These are phyloP conservation scores for Trissolcus brochymenae DNA, from an alignment of 2,888 invertebrate genomes.

Conservation along the genomic window DNA sequence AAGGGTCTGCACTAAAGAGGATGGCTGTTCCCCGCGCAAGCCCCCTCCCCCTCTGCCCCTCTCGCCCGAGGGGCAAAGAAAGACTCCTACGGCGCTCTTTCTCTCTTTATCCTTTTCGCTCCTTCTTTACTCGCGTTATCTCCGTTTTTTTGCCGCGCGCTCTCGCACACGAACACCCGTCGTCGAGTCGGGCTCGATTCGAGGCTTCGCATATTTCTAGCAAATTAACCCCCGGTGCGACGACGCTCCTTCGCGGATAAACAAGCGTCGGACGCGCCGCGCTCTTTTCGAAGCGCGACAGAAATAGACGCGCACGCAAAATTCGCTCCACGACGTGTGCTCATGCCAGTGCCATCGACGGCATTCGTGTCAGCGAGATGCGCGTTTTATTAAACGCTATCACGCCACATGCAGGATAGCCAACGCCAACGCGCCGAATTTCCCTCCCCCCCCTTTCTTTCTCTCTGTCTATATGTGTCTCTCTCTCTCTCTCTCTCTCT, in stretches of 20 bases:
- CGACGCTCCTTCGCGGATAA: conserved; percentile 33
- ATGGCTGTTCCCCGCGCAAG: conserved; percentile 60
- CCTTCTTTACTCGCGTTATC: conserved; percentile 53
- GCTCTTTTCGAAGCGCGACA: conserved; percentile 23
- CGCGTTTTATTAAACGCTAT: conserved; percentile 22
- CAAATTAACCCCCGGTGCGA: conserved; percentile 58
- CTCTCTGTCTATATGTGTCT: too few relatives aligned
- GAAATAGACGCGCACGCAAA: conserved; percentile 37
- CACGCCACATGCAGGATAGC: too few relatives aligned
- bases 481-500: too few relatives aligned
- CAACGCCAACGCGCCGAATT: too few relatives aligned
- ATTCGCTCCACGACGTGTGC: conserved; percentile 5
- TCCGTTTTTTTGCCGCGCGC: conserved; percentile 46
- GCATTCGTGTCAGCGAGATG: conserved; percentile 8
- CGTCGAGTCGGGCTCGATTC: conserved; percentile 29
- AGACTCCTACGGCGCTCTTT: conserved; percentile 37
- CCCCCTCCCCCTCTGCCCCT: conserved; percentile 13
- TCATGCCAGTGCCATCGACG: conserved; percentile 32
- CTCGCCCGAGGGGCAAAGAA: conserved; percentile 24
- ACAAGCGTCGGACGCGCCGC: conserved; percentile 19
- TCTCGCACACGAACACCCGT: too few relatives aligned
- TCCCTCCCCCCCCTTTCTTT: too few relatives aligned
- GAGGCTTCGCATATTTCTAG: conserved; percentile 61
- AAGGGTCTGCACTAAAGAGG: conserved; percentile 73
- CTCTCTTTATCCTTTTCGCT: conserved; percentile 36